Evolutionary conservation across 2,113 vertebrate genomes (phyloP), one percentile per base, ranked within the genome.

Genomic region (Nothoprocta pentlandii): DNA sequence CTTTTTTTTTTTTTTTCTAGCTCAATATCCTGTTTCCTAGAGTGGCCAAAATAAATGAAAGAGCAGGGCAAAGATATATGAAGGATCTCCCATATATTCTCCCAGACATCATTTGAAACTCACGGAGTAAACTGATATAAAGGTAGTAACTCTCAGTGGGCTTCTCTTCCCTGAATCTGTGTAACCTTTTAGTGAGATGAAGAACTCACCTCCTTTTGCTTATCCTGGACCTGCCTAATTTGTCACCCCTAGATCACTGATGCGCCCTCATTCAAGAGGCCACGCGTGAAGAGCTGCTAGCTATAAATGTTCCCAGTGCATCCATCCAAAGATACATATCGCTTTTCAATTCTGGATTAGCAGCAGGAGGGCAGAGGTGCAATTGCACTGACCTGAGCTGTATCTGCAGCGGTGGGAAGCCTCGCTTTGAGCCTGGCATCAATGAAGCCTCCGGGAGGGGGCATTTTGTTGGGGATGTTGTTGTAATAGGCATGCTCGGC

Each of bases 401-500:
- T 75, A 56, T 99, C 98, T 41, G 97, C 70, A 66, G 96, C 89
- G 2, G 78, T 34, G 22, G 93, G 64, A 86, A 97, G 95, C 76
- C 97, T 99, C 96, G 94, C 95, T 96, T 98, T 98, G 93, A 99
- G 97, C 77, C 99, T 97, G 41, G 97, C 94, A 90, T 99, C 99
- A 19, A 98, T 97, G 90, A 99, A 98, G 14, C 98, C 99, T 0
- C 99, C 99, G 7, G 98, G 97, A 6, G 99, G 99, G 2, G 99
- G 98, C 91, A 98, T 98, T 98, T 99, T 99, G 81, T 98, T 98
- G 3, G 99, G 99, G 92, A 99, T 97, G 92, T 98, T 99, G 97
- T 99, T 99, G 92, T 99, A 99, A 95, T 99, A 99, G 0, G 98
- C 98, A 94, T 98, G 99, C 47, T 99, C 99, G 4, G 97, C 81